A percentile compares a stretch with the other conserved stretches of the same genome.
These are phyloP conservation scores for Semotilus atromaculatus DNA, from an alignment of 2,797 vertebrate species.

Conservation along the genomic window DNA sequence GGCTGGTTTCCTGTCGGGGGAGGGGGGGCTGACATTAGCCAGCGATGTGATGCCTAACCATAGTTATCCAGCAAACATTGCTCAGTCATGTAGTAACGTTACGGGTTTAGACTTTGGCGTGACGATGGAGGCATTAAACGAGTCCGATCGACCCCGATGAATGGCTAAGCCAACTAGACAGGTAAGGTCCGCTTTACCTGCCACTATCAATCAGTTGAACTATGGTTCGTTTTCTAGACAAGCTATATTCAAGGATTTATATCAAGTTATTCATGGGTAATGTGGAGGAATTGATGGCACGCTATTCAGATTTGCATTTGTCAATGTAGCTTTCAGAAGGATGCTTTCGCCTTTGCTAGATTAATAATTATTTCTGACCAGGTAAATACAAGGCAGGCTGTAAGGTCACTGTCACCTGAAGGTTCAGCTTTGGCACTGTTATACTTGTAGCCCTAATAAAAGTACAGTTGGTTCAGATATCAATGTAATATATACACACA, in stretches of 20 bases:
- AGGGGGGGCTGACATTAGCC: conserved; percentile 50
- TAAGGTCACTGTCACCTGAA: conserved; percentile 14
- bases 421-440: neutral
- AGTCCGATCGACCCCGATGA: conserved; percentile 33
- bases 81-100: conserved; percentile 43
- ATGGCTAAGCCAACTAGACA: conserved; percentile 45
- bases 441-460: neutral
- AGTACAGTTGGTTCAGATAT: neutral
- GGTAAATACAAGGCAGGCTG: conserved; percentile 11
- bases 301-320: neutral
- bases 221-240: neutral
- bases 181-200: conserved; percentile 45
- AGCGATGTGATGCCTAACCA: conserved; percentile 52
- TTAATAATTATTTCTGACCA: conserved; percentile 1
- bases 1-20: conserved; percentile 55
- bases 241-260: neutral
- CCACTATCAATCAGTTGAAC: conserved; percentile 12
- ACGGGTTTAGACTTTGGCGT: conserved; percentile 35
- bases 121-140: conserved; percentile 40
- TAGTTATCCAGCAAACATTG: conserved; percentile 52
- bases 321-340: neutral
- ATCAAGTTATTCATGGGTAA: conserved; percentile 5
- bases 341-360: neutral
- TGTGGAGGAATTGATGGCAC: neutral
- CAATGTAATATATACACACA: neutral